These are phyloP conservation scores for Drosophila neocordata DNA, from an alignment of 1,140 invertebrate genomes.

Conservation along the genomic window DNA sequence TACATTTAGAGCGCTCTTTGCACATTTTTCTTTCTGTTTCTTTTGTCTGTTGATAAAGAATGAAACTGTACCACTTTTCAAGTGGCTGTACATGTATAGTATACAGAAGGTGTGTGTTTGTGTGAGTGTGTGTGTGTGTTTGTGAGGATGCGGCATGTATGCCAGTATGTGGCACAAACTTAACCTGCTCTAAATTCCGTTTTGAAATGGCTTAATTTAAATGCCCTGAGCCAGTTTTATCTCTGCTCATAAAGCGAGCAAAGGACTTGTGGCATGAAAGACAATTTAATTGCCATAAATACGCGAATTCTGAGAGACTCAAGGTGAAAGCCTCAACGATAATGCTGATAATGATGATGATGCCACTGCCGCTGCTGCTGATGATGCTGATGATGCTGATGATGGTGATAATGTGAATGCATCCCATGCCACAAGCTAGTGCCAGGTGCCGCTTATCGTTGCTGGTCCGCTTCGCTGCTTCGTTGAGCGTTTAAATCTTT, in stretches of 20 bases:
- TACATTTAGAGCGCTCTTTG: background rate
- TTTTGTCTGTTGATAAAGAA: background rate
- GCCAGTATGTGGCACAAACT: slow-evolving; percentile 2
- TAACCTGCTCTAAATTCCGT: slow-evolving; percentile 4
- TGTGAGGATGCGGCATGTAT: background rate
- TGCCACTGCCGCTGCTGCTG: background rate
- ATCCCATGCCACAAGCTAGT: background rate
- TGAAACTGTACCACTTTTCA: background rate
- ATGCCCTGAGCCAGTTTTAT: slow-evolving; percentile 4
- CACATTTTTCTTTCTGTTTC: background rate
- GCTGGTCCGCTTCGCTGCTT: slow-evolving; percentile 16
- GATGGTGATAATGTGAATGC: slow-evolving; percentile 4
- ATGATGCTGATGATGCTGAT: background rate
- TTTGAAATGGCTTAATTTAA: slow-evolving; percentile 11
- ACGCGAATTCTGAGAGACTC: slow-evolving; percentile 1
- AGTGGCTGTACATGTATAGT: background rate
- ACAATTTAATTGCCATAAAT: slow-evolving; percentile 18
- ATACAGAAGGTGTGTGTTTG: background rate
- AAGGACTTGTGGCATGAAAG: slow-evolving; percentile 10
- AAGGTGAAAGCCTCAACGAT: slow-evolving; percentile 9
- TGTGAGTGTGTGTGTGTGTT: background rate
- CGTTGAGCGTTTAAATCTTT: slow-evolving; percentile 16
- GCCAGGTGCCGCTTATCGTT: slow-evolving; percentile 15
- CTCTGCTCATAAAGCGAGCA: slow-evolving; percentile 4
- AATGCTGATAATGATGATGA: background rate